Conservation (phyloP, 2,113 vertebrate genomes). For the Pomatorhinus ruficollis region DNA sequence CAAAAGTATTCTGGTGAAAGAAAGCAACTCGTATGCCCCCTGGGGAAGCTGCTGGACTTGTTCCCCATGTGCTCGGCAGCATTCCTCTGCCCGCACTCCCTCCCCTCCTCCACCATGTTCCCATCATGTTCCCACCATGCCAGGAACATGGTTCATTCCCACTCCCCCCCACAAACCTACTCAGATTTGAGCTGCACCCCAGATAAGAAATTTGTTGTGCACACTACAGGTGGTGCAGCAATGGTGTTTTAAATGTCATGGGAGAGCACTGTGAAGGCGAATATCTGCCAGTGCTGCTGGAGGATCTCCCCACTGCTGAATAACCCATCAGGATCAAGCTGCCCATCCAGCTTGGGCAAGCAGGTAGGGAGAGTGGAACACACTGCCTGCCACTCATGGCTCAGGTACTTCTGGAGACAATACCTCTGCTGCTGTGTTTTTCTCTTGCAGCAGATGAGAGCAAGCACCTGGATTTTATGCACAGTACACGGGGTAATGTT, state of each 20-base stretch:
- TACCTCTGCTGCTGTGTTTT: not conserved
- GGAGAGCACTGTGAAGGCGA: not conserved
- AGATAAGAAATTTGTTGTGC: not conserved
- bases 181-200: not conserved
- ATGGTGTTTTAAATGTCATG: not conserved
- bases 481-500: accelerated
- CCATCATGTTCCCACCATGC: not conserved
- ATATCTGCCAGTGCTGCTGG: not conserved
- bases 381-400: not conserved
- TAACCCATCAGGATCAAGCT: not conserved
- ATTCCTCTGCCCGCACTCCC: not conserved
- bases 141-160: not conserved
- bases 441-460: not conserved
- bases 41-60: not conserved
- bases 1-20: not conserved
- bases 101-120: not conserved
- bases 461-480: not conserved
- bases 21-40: not conserved
- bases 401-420: not conserved
- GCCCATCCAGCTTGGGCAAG: not conserved
- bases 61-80: not conserved
- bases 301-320: not conserved
- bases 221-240: not conserved
- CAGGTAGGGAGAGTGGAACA: not conserved
- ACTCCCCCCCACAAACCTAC: not conserved